Conservation (phyloP, 1,140 invertebrate species). For the Monochamus saltuarius region DNA sequence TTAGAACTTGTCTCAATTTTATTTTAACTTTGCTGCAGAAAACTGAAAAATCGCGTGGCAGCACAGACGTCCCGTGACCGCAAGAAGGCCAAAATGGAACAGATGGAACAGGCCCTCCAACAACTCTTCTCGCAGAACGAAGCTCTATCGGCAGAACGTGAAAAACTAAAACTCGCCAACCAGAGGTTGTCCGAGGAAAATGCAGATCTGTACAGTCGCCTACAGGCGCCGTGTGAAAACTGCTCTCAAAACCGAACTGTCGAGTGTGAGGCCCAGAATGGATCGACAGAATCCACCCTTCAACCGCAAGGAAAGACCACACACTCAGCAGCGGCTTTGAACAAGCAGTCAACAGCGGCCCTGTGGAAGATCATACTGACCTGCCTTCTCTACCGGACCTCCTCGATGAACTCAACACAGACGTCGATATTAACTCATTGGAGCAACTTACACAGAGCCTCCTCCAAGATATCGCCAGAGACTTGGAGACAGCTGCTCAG, state of each 20-base stretch:
- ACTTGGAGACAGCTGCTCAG: slow-evolving; percentile 68
- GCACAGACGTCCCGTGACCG: slow-evolving; percentile 96
- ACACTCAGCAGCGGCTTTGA: slow-evolving; percentile 60
- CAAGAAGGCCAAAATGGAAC: slow-evolving; percentile 91
- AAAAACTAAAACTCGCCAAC: slow-evolving; percentile 65
- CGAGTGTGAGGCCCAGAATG: slow-evolving; percentile 60
- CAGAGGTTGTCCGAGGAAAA: slow-evolving; percentile 66
- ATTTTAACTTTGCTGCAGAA: slow-evolving; percentile 62
- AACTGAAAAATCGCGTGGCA: slow-evolving; percentile 94
- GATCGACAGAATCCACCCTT: slow-evolving; percentile 82
- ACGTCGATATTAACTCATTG: slow-evolving; percentile 67
- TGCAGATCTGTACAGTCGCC: slow-evolving; percentile 57
- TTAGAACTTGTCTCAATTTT: too few species aligned
- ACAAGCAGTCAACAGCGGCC: slow-evolving; percentile 44
- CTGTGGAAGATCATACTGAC: slow-evolving; percentile 69
- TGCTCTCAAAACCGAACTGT: slow-evolving; percentile 53
- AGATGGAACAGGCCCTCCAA: slow-evolving; percentile 75
- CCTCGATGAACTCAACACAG: slow-evolving; percentile 66
- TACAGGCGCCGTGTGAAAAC: slow-evolving; percentile 53
- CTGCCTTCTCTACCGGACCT: slow-evolving; percentile 79
- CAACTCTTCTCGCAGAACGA: slow-evolving; percentile 66
- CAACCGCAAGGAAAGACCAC: slow-evolving; percentile 76
- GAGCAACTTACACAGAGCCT: slow-evolving; percentile 78
- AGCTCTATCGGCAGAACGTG: slow-evolving; percentile 63
- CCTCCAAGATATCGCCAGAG: slow-evolving; percentile 75